These are phyloP conservation scores for Pachyuromys duprasi DNA, from an alignment of 2,797 vertebrate species.

Conservation along the genomic window DNA sequence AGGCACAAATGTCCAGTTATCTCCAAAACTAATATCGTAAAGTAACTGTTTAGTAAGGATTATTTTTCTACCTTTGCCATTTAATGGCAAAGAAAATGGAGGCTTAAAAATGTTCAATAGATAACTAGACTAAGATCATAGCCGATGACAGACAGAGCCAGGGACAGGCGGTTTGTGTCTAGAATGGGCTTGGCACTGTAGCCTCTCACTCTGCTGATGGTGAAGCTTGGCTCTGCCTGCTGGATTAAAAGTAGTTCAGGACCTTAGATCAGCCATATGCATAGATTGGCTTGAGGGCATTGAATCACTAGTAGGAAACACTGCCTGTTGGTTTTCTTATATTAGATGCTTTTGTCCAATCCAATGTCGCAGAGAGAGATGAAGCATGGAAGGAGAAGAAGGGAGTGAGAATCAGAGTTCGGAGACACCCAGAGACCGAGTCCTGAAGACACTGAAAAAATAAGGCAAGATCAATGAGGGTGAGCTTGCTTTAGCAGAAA, in stretches of 20 bases:
- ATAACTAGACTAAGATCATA: neutral
- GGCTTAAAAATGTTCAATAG: neutral
- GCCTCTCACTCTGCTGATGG: neutral
- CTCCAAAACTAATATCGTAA: neutral
- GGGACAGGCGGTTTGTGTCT: neutral
- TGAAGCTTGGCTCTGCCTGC: neutral
- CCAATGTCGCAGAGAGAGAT: neutral
- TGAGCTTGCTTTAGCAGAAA: neutral
- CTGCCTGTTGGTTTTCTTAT: neutral
- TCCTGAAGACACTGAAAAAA: neutral
- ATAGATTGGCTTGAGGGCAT: neutral
- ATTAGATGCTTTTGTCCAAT: neutral
- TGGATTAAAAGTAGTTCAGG: neutral
- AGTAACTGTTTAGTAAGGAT: neutral
- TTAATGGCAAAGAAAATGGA: slow-evolving; percentile 3
- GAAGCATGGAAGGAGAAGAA: too few species aligned
- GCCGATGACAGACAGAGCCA: neutral
- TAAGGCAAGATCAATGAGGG: neutral
- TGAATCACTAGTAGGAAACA: neutral
- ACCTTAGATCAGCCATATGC: neutral
- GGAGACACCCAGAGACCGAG: neutral
- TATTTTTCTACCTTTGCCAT: neutral
- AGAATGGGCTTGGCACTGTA: neutral
- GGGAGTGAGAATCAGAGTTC: neutral
- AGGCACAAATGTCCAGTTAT: neutral